Percentiles rank a stretch among this genome's conserved stretches.
Evolutionary conservation across 2,888 invertebrate genomes (phyloP).

Genomic region (Rosalia funebris): DNA sequence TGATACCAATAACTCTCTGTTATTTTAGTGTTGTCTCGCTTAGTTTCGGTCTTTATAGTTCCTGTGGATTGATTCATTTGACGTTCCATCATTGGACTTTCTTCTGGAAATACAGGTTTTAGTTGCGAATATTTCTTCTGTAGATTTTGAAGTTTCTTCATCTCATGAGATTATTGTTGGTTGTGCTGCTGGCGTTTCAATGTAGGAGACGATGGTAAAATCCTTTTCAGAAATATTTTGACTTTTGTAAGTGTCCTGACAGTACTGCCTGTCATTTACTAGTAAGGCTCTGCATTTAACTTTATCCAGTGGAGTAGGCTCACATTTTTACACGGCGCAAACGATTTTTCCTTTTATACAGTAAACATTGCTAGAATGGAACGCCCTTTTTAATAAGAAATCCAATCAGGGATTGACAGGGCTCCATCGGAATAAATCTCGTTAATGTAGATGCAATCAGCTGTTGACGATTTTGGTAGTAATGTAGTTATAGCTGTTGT

Average conservation of each 20-base stretch:
- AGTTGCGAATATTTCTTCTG: constrained; percentile 35
- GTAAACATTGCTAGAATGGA: constrained; percentile 91
- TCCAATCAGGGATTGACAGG: too few relatives aligned
- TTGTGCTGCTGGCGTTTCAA: constrained; percentile 42
- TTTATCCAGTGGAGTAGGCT: constrained; percentile 79
- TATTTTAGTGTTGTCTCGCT: constrained; percentile 15
- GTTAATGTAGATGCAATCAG: constrained; percentile 78
- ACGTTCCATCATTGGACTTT: constrained; percentile 20
- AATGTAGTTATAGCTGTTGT: constrained; percentile 70
- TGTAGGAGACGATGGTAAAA: constrained; percentile 53
- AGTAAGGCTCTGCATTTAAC: constrained; percentile 85
- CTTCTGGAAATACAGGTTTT: background rate
- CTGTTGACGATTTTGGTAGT: constrained; percentile 76
- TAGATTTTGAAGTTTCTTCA: constrained; percentile 23
- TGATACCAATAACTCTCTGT: too few relatives aligned
- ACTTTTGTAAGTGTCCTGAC: constrained; percentile 89
- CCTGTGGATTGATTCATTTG: constrained; percentile 29
- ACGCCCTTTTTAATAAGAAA: constrained; percentile 79
- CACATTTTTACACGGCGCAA: constrained; percentile 92
- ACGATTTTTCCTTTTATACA: constrained; percentile 94
- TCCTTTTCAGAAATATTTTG: constrained; percentile 71
- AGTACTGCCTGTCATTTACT: constrained; percentile 84
- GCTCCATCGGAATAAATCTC: constrained; percentile 84
- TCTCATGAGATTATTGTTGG: constrained; percentile 32
- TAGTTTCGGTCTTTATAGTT: constrained; percentile 22